phyloP scores from a whole-genome alignment of 2,888 invertebrate species.

The Octodonta nipae region DNA sequence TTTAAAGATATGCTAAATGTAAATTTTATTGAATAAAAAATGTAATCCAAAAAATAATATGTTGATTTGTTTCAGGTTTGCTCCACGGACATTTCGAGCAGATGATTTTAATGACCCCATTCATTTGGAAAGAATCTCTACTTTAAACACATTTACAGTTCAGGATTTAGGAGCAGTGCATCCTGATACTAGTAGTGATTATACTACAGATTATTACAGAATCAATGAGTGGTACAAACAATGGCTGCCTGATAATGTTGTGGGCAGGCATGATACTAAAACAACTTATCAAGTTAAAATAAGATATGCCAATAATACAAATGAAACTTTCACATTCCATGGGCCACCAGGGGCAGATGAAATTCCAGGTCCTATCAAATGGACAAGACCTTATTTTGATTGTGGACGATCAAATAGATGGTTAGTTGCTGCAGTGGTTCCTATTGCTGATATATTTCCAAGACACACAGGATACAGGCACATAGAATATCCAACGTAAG shows the following conservation, averaged over 20 bases:
- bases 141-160: constrained; percentile 79
- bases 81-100: constrained; percentile 78
- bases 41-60: no score
- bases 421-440: constrained; percentile 86
- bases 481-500: constrained; percentile 84
- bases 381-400: constrained; percentile 91
- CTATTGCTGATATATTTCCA: constrained; percentile 90
- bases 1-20: no score
- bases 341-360: constrained; percentile 87
- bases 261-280: constrained; percentile 73
- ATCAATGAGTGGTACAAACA: constrained; percentile 87
- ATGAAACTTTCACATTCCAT: constrained; percentile 91
- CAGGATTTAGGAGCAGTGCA: constrained; percentile 72
- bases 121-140: constrained; percentile 86
- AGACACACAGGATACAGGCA: constrained; percentile 85
- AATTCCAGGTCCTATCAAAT: constrained; percentile 81
- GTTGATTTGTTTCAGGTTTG: constrained; percentile 49
- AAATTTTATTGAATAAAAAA: no score
- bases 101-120: constrained; percentile 95
- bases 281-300: constrained; percentile 79
- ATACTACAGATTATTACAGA: constrained; percentile 78
- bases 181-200: constrained; percentile 70
- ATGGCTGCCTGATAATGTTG: constrained; percentile 81
- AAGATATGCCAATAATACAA: constrained; percentile 84
- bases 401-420: constrained; percentile 91